Conservation (phyloP, 2,888 invertebrate genomes). For the Oxyscelio sp. region DNA sequence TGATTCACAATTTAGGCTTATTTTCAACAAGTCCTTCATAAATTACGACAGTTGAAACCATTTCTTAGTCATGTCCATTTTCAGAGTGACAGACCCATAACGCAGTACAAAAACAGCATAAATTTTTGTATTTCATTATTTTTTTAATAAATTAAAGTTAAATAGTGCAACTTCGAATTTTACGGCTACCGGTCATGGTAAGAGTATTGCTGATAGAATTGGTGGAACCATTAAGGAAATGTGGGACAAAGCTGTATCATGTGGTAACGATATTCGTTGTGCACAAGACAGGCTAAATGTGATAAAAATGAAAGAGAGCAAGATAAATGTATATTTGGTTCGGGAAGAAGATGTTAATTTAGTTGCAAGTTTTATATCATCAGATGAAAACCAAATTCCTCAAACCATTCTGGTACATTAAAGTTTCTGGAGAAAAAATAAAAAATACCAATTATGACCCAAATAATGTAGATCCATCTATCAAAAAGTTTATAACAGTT, state of each 20-base stretch:
- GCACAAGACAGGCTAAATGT: no score
- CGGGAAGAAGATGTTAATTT: neutral
- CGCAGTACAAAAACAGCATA: constrained; percentile 19
- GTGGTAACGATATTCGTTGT: no score
- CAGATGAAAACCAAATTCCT: no score
- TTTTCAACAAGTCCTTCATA: constrained; percentile 5
- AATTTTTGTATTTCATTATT: constrained; percentile 8
- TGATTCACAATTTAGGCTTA: constrained; percentile 21
- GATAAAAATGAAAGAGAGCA: no score
- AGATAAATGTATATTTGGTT: neutral
- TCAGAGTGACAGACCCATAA: neutral
- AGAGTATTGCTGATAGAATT: no score
- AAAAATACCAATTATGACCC: no score
- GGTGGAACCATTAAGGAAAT: no score
- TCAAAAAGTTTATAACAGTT: no score
- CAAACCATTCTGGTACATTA: no score
- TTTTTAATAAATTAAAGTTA: constrained; percentile 1
- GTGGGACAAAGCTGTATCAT: no score
- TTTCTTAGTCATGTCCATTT: neutral
- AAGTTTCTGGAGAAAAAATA: no score
- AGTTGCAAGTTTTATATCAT: neutral
- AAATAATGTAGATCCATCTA: no score
- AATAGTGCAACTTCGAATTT: constrained; percentile 18
- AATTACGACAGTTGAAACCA: constrained; percentile 11
- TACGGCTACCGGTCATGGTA: constrained; percentile 16